These are phyloP conservation scores for Poeciliopsis gracilis DNA, from an alignment of 2,797 vertebrate species.

Conservation along the genomic window DNA sequence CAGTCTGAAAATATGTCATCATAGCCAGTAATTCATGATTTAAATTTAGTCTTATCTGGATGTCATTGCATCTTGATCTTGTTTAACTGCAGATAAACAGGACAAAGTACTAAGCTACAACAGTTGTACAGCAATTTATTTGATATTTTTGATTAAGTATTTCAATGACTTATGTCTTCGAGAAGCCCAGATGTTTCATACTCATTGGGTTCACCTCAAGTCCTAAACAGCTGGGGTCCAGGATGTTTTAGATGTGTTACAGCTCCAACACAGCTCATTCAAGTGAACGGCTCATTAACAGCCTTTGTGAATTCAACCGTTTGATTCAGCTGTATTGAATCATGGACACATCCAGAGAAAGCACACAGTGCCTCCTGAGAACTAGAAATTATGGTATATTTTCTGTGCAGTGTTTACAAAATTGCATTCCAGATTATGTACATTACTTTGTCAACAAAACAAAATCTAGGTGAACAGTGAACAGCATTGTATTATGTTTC, in stretches of 20 bases:
- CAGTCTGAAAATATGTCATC: conserved; percentile 40
- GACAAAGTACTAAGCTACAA: not conserved
- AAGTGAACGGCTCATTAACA: not conserved
- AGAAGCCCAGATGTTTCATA: not conserved
- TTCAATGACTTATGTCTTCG: not conserved
- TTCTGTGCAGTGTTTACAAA: not conserved
- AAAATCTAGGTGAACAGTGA: not conserved
- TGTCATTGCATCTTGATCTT: conserved; percentile 15
- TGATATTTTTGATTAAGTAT: not conserved
- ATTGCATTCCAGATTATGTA: not conserved
- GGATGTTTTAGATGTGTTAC: not conserved
- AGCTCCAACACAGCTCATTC: not conserved
- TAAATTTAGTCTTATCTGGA: conserved; percentile 32
- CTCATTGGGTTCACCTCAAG: not conserved
- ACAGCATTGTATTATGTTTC: too few species aligned
- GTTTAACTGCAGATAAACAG: not conserved
- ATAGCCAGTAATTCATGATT: conserved; percentile 24
- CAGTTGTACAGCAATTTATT: not conserved
- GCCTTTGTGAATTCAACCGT: not conserved
- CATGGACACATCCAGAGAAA: not conserved
- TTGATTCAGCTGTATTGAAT: not conserved
- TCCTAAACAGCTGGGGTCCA: not conserved
- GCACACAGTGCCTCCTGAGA: not conserved
- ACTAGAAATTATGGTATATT: not conserved
- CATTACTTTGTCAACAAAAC: not conserved